Evolutionary conservation across 2,797 vertebrate species (phyloP).

Genomic region (Prunella strophiata): DNA sequence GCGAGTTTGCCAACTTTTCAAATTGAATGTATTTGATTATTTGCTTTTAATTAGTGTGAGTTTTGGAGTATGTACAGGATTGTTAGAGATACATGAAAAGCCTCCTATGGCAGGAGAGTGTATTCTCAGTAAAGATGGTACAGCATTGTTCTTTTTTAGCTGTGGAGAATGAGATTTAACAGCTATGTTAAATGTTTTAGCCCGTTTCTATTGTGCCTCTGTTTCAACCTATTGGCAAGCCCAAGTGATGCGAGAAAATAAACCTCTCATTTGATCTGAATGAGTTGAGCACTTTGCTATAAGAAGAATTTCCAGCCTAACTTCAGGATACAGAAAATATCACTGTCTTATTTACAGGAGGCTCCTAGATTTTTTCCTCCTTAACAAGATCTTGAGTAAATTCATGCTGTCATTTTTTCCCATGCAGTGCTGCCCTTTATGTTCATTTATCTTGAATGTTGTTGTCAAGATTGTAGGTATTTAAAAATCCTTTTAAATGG

Average conservation of each 20-base stretch:
- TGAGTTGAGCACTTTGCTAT: slow-evolving; percentile 15
- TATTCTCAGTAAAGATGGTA: slow-evolving; percentile 70
- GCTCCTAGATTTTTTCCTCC: not conserved
- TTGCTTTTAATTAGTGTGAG: slow-evolving; percentile 87
- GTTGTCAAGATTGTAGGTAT: not conserved
- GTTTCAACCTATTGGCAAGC: slow-evolving; percentile 78
- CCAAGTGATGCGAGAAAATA: slow-evolving; percentile 66
- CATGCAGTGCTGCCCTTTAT: not conserved
- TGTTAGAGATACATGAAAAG: slow-evolving; percentile 81
- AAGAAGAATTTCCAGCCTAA: slow-evolving; percentile 48
- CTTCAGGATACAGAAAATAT: not conserved
- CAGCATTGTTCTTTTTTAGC: slow-evolving; percentile 79
- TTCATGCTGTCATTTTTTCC: not conserved
- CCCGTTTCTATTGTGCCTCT: slow-evolving; percentile 70
- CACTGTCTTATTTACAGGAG: not conserved
- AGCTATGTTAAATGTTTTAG: slow-evolving; percentile 77
- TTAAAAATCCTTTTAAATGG: not conserved
- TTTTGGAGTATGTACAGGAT: slow-evolving; percentile 85
- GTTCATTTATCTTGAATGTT: not conserved
- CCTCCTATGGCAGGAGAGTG: slow-evolving; percentile 72
- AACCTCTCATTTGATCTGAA: slow-evolving; percentile 70
- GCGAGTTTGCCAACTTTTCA: slow-evolving; percentile 84
- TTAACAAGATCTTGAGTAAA: not conserved
- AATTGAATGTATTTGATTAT: slow-evolving; percentile 87
- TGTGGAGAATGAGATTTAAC: slow-evolving; percentile 80